phyloP scores from a whole-genome alignment of 2,113 vertebrate species.

The Gallinago undulata region DNA sequence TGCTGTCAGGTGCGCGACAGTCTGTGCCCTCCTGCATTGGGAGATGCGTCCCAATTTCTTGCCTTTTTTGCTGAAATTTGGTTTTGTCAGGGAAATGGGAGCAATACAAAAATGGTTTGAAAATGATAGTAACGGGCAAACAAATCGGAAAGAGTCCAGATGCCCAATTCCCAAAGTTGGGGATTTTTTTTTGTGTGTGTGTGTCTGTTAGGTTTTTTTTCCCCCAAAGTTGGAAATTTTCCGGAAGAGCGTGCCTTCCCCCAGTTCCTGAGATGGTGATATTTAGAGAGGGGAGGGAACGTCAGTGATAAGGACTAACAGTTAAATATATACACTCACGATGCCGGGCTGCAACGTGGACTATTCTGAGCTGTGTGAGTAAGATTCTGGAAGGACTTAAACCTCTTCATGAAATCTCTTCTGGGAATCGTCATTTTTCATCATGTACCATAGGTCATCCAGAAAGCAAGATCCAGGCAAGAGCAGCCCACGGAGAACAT shows the following conservation, averaged over 20 bases:
- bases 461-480: neutral
- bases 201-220: neutral
- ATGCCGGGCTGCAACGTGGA: neutral
- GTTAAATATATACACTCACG: neutral
- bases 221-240: neutral
- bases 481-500: neutral
- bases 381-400: neutral
- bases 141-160: neutral
- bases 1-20: neutral
- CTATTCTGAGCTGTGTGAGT: neutral
- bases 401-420: neutral
- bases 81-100: neutral
- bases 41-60: neutral
- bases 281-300: neutral
- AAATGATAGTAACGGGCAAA: neutral
- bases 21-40: neutral
- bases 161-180: neutral
- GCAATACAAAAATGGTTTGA: fast-evolving
- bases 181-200: neutral
- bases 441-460: neutral
- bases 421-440: neutral
- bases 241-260: neutral
- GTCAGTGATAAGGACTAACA: neutral
- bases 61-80: neutral
- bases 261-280: neutral